Conservation (phyloP, 2,113 vertebrate species). For the Mionectes macconnelli region DNA sequence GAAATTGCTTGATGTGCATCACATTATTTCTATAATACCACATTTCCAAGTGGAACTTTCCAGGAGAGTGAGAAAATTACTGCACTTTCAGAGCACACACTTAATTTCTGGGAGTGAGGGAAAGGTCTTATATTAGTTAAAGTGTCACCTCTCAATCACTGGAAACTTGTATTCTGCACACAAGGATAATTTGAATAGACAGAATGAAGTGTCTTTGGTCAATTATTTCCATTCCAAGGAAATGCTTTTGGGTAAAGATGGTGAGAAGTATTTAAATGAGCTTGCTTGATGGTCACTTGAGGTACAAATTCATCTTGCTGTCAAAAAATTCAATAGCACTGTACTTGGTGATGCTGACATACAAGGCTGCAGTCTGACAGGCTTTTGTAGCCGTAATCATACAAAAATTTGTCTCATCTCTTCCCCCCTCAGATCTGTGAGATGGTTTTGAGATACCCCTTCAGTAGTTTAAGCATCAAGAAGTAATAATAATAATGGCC, state of each 20-base stretch:
- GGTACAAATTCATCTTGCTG: neutral
- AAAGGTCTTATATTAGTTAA: neutral
- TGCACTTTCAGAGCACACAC: neutral
- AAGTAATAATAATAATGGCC: too few relatives aligned
- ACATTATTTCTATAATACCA: neutral
- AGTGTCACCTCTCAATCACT: neutral
- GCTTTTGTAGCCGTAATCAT: neutral
- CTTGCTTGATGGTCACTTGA: neutral
- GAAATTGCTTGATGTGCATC: neutral
- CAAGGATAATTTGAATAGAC: neutral
- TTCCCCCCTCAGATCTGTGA: neutral
- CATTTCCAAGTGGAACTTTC: neutral
- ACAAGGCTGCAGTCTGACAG: neutral
- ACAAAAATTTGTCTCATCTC: neutral
- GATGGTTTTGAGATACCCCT: neutral
- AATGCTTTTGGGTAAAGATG: neutral
- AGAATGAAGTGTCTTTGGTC: neutral
- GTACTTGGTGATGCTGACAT: neutral
- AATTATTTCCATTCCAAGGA: neutral
- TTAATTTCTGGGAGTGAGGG: neutral
- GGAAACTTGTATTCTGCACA: neutral
- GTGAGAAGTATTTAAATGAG: neutral
- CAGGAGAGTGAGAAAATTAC: neutral
- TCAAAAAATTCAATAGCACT: neutral
- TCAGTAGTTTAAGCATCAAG: neutral